Evolutionary conservation across 2,797 vertebrate genomes (phyloP).

Genomic region (Anolis apletophallus): DNA sequence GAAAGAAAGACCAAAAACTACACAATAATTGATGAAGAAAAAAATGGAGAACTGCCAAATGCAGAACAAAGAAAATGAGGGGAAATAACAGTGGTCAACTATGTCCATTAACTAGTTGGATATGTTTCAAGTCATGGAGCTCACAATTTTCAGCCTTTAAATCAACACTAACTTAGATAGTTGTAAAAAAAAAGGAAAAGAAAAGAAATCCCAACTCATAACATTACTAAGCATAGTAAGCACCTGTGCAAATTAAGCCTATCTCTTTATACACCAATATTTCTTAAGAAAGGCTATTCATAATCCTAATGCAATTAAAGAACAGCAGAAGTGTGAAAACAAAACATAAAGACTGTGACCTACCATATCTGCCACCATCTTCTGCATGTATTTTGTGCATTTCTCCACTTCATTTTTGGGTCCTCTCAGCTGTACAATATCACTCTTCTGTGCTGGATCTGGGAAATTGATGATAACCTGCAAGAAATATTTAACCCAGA

Average conservation of each 20-base stretch:
- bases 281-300: background rate
- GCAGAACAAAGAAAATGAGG: background rate
- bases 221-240: background rate
- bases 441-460: conserved; percentile 95
- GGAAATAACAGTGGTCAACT: too few species aligned
- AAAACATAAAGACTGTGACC: background rate
- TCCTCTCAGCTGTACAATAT: conserved; percentile 95
- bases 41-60: background rate
- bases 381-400: conserved; percentile 97
- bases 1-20: background rate
- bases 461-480: conserved; percentile 99
- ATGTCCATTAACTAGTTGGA: background rate
- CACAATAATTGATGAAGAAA: background rate
- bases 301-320: background rate
- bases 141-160: background rate
- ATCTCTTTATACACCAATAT: background rate
- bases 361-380: conserved; percentile 96
- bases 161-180: background rate
- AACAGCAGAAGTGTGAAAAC: background rate
- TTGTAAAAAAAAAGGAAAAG: background rate
- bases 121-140: background rate
- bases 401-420: conserved; percentile 97
- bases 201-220: too few species aligned
- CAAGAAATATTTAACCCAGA: conserved; percentile 5
- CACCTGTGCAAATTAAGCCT: background rate